These are phyloP conservation scores for Antedon bifida DNA, from an alignment of 35 echinoderm and acorn worm genomes.

Conservation along the genomic window DNA sequence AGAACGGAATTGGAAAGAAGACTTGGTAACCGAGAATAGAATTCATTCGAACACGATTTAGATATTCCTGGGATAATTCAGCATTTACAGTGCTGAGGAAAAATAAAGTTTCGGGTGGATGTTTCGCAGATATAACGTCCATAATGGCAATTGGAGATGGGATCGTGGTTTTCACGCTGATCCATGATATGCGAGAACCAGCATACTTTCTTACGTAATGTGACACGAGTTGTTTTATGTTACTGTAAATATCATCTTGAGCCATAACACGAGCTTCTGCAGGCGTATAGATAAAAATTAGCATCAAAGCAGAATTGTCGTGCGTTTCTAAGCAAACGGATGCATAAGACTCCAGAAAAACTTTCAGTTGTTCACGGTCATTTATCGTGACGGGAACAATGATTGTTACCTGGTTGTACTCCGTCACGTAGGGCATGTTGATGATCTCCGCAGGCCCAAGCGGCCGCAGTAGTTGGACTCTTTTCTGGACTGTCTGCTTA, in stretches of 20 bases:
- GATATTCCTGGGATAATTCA: conserved; percentile 53
- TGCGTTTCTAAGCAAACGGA: conserved; percentile 67
- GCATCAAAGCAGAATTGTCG: conserved; percentile 80
- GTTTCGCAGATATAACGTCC: conserved; percentile 89
- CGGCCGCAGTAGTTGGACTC: conserved; percentile 71
- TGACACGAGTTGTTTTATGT: conserved; percentile 49
- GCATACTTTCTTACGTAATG: conserved; percentile 60
- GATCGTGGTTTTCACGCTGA: conserved; percentile 73
- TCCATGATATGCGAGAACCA: conserved; percentile 68
- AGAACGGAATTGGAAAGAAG: conserved; percentile 93
- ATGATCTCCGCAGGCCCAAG: conserved; percentile 84
- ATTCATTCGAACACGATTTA: conserved; percentile 85
- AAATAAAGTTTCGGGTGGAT: conserved; percentile 58
- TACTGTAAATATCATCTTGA: conserved; percentile 68
- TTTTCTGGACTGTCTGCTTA: conserved; percentile 75
- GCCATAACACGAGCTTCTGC: conserved; percentile 60
- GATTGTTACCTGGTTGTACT: conserved; percentile 62
- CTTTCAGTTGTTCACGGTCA: conserved; percentile 68
- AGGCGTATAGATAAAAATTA: conserved; percentile 87
- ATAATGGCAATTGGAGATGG: conserved; percentile 79
- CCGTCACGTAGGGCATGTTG: conserved; percentile 92
- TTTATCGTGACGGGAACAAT: conserved; percentile 58
- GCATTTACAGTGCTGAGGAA: conserved; percentile 66
- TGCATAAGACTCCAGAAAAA: conserved; percentile 69
- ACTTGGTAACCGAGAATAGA: conserved; percentile 78